Evolutionary conservation across 2,113 vertebrate species (phyloP).

Genomic region (Zonotrichia leucophrys): DNA sequence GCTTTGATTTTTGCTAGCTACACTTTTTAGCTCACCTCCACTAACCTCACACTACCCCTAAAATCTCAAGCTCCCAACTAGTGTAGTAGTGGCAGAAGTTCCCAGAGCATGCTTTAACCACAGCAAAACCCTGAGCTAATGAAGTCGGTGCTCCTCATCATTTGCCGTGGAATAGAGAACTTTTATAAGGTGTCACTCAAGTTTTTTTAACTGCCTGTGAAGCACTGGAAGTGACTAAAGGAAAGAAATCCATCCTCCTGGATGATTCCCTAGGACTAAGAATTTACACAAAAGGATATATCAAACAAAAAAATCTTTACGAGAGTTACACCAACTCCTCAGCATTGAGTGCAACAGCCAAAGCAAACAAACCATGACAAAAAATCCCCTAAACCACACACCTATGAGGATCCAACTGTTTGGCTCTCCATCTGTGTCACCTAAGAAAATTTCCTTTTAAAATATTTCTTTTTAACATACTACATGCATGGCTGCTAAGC

Average conservation of each 20-base stretch:
- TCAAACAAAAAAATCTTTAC: background rate
- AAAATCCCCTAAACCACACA: background rate
- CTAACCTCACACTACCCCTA: background rate
- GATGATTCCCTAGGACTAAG: background rate
- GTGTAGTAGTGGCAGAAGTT: background rate
- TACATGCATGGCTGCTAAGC: background rate
- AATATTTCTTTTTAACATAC: background rate
- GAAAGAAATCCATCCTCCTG: background rate
- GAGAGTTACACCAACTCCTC: background rate
- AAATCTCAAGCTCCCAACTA: background rate
- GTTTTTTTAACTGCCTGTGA: background rate
- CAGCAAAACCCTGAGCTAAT: background rate
- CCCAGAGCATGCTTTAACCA: background rate
- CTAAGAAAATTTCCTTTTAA: background rate
- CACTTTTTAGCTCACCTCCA: background rate
- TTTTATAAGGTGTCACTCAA: background rate
- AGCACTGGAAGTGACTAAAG: background rate
- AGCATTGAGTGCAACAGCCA: background rate
- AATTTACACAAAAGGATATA: background rate
- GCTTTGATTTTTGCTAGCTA: background rate
- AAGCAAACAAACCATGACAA: background rate
- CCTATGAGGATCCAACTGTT: background rate
- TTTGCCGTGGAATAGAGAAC: background rate
- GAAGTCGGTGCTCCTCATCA: background rate
- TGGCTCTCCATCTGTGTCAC: background rate